These are phyloP conservation scores for Drosophila emarginata DNA, from an alignment of 2,888 invertebrate species.

Conservation along the genomic window DNA sequence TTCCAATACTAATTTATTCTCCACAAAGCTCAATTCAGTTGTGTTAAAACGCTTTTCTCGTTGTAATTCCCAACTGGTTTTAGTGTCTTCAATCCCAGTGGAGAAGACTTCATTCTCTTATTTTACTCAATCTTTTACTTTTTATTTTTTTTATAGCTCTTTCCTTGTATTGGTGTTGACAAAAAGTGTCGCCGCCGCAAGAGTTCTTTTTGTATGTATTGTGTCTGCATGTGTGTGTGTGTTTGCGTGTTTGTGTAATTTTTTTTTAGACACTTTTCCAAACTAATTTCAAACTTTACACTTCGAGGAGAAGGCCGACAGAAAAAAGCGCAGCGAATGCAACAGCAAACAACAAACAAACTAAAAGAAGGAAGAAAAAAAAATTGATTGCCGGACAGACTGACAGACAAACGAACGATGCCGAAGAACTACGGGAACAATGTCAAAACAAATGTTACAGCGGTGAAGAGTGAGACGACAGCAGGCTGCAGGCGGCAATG, in stretches of 20 bases:
- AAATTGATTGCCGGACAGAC: conserved; percentile 30
- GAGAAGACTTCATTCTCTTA: not conserved
- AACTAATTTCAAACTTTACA: conserved; percentile 74
- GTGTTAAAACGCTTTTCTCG: not conserved
- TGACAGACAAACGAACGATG: conserved; percentile 27
- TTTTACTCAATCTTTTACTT: conserved; percentile 12
- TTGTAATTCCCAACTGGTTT: conserved; percentile 2
- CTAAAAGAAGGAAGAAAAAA: conserved; percentile 13
- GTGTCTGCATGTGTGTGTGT: conserved; percentile 20
- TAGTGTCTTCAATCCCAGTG: not conserved
- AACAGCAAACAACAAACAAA: conserved; percentile 31
- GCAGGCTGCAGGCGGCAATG: conserved; percentile 11
- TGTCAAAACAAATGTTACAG: conserved; percentile 42
- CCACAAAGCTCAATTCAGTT: not conserved
- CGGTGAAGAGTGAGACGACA: conserved; percentile 9
- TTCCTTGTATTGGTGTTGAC: conserved; percentile 12
- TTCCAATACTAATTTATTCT: not conserved
- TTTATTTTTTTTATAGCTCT: conserved; percentile 6
- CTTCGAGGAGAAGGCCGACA: conserved; percentile 21
- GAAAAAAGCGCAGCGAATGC: conserved; percentile 36
- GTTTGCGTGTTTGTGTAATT: conserved; percentile 1
- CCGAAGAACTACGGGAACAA: conserved; percentile 30
- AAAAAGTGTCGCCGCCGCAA: conserved; percentile 17
- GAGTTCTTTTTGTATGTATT: conserved; percentile 8
- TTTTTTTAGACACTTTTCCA: conserved; percentile 37